Conservation (phyloP, 2,113 vertebrate species). For the Ascaphus truei region DNA sequence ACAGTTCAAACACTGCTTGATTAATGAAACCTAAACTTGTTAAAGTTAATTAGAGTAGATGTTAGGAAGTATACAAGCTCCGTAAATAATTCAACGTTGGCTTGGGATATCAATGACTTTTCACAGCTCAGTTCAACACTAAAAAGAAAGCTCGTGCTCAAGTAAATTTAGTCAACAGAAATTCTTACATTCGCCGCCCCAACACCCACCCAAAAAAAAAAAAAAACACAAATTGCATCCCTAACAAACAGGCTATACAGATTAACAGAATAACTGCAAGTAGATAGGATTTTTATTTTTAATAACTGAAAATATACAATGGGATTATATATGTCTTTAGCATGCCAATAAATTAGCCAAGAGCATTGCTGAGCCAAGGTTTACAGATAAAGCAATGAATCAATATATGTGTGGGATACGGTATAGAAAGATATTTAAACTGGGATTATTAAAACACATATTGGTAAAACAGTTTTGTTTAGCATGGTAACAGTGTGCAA, state of each 20-base stretch:
- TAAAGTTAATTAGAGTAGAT: slow-evolving; percentile 32
- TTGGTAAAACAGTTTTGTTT: slow-evolving; percentile 35
- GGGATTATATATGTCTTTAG: slow-evolving; percentile 3
- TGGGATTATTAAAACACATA: slow-evolving; percentile 32
- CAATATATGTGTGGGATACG: slow-evolving; percentile 24
- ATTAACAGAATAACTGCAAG: no score
- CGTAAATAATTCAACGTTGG: slow-evolving; percentile 27
- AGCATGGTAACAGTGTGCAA: slow-evolving; percentile 38
- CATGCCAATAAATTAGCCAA: slow-evolving; percentile 27
- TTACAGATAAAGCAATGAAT: slow-evolving; percentile 31
- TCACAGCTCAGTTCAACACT: slow-evolving; percentile 9
- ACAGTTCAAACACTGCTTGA: background rate
- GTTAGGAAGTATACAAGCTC: slow-evolving; percentile 10
- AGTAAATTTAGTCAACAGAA: no score
- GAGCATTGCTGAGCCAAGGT: slow-evolving; percentile 27
- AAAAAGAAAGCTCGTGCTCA: slow-evolving; percentile 12
- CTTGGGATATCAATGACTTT: slow-evolving; percentile 20
- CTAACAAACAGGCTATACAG: background rate
- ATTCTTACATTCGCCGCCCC: no score
- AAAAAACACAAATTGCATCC: background rate
- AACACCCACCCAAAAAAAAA: background rate
- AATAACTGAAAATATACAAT: background rate
- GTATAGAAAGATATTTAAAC: slow-evolving; percentile 33
- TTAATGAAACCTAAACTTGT: slow-evolving; percentile 29
- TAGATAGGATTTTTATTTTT: background rate